Conservation (phyloP, 2,888 invertebrate genomes). For the Aphodius sticticus region DNA sequence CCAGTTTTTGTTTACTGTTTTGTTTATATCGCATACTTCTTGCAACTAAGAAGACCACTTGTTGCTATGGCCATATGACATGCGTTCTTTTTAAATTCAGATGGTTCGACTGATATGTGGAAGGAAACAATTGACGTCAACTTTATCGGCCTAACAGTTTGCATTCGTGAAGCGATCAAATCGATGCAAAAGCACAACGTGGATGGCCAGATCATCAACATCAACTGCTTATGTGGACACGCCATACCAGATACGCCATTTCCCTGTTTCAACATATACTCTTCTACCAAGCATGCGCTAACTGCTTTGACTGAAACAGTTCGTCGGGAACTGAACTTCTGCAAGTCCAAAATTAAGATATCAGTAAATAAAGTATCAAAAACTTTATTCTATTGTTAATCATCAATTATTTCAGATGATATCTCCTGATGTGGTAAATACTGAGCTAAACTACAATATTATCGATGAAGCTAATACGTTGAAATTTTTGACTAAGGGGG, state of each 20-base stretch:
- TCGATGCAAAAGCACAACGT: slow-evolving; percentile 30
- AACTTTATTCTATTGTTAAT: background rate
- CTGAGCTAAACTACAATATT: slow-evolving; percentile 25
- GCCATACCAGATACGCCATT: slow-evolving; percentile 27
- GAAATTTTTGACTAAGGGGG: background rate
- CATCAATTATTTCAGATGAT: slow-evolving; percentile 23
- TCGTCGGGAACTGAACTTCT: slow-evolving; percentile 28
- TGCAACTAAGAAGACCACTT: background rate
- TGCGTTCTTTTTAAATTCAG: background rate
- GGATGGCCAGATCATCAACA: slow-evolving; percentile 29
- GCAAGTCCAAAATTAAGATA: slow-evolving; percentile 29
- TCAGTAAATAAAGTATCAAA: slow-evolving; percentile 26
- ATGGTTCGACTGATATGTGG: slow-evolving; percentile 28
- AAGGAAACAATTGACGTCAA: slow-evolving; percentile 32
- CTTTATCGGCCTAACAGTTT: slow-evolving; percentile 29
- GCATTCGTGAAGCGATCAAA: slow-evolving; percentile 29
- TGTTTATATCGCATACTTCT: background rate
- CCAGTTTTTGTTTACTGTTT: no score
- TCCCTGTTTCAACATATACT: slow-evolving; percentile 33
- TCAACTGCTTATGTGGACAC: slow-evolving; percentile 34
- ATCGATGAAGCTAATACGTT: slow-evolving; percentile 8
- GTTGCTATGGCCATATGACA: background rate
- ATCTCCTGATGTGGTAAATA: slow-evolving; percentile 25
- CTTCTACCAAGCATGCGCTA: slow-evolving; percentile 32
- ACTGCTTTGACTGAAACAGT: slow-evolving; percentile 34